A percentile compares a stretch with the other conserved stretches of the same genome.
Evolutionary conservation across 2,113 vertebrate species (phyloP).

Genomic region (Chlorodrepanis virens): DNA sequence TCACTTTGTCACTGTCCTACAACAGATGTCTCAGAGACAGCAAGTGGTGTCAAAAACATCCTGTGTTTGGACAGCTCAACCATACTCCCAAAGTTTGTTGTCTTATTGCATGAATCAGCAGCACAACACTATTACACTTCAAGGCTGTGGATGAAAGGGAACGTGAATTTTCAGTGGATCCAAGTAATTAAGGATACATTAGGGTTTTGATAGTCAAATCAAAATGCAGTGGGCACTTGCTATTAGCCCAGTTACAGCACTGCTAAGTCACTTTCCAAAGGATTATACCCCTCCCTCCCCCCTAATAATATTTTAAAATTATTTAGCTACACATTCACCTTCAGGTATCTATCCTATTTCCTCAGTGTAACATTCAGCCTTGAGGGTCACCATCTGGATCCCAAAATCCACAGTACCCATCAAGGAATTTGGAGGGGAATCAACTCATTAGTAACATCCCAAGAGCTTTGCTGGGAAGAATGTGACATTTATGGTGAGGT

Average conservation of each 20-base stretch:
- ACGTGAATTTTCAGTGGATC: background rate
- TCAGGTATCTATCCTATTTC: background rate
- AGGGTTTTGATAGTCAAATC: background rate
- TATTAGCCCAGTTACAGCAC: background rate
- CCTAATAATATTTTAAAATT: background rate
- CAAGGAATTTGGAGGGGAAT: background rate
- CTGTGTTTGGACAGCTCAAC: too few species aligned
- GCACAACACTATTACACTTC: too few species aligned
- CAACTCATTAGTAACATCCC: background rate
- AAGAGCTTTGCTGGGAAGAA: background rate
- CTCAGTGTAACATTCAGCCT: background rate
- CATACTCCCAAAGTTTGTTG: background rate
- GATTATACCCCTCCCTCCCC: background rate
- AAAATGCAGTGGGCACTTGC: background rate
- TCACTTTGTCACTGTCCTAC: background rate
- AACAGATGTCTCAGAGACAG: background rate
- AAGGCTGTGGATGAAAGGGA: background rate
- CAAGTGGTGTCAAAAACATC: background rate
- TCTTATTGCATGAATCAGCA: too few species aligned
- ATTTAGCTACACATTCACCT: background rate
- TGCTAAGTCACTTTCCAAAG: background rate
- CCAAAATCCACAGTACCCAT: background rate
- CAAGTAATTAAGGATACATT: background rate
- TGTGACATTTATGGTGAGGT: background rate
- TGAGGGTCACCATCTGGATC: background rate